These are phyloP conservation scores for Scomber scombrus DNA, from an alignment of 2,113 vertebrate species.

Conservation along the genomic window DNA sequence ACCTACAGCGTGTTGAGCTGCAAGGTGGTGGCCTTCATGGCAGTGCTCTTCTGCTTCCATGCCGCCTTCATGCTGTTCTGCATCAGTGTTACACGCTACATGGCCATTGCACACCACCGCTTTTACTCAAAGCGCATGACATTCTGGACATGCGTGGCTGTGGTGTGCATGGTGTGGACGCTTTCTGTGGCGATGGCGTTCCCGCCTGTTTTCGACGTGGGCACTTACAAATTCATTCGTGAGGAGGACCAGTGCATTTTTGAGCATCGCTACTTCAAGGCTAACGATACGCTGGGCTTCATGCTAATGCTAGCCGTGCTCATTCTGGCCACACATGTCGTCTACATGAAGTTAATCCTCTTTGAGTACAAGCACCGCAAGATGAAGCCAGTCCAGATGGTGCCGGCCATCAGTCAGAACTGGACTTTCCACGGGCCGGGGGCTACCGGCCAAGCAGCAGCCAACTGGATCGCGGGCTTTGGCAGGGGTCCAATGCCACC, in stretches of 20 bases:
- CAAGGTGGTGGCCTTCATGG: slow-evolving; percentile 94
- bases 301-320: slow-evolving; percentile 94
- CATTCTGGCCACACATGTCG: slow-evolving; percentile 91
- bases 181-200: slow-evolving; percentile 94
- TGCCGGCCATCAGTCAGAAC: slow-evolving; percentile 85
- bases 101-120: slow-evolving; percentile 94
- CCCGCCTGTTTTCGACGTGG: slow-evolving; percentile 92
- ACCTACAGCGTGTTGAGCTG: slow-evolving; percentile 92
- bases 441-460: slow-evolving; percentile 92
- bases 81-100: slow-evolving; percentile 92
- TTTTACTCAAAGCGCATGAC: slow-evolving; percentile 94
- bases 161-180: slow-evolving; percentile 94
- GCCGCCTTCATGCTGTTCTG: slow-evolving; percentile 94
- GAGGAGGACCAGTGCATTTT: slow-evolving; percentile 95
- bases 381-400: slow-evolving; percentile 94
- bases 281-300: slow-evolving; percentile 92
- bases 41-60: slow-evolving; percentile 93
- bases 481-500: slow-evolving; percentile 92
- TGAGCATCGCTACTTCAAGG: slow-evolving; percentile 93
- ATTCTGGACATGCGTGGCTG: slow-evolving; percentile 92
- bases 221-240: slow-evolving; percentile 92
- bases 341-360: slow-evolving; percentile 92
- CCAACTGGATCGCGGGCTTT: slow-evolving; percentile 94
- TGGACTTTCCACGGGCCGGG: slow-evolving; percentile 92
- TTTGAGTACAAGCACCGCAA: slow-evolving; percentile 94